Evolutionary conservation across 2,113 vertebrate species (phyloP).

Genomic region (Pseudorasbora parva): DNA sequence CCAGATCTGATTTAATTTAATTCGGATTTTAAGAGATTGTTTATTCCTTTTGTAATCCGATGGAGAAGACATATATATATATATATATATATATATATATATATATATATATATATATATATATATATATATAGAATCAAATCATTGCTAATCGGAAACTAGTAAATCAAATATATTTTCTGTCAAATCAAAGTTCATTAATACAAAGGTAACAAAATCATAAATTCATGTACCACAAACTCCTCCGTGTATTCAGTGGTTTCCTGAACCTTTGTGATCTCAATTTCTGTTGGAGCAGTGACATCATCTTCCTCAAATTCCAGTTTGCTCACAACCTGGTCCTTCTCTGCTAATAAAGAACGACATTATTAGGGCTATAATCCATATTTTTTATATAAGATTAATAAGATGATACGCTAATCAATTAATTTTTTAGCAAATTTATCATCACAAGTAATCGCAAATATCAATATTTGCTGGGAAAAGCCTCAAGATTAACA

Average conservation of each 20-base stretch:
- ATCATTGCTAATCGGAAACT: not conserved
- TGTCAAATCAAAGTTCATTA: not conserved
- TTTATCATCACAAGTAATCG: not conserved
- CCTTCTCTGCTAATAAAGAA: conserved; percentile 50
- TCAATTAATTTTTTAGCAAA: not conserved
- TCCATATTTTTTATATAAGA: not conserved
- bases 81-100: too few relatives aligned
- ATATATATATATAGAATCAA: too few relatives aligned
- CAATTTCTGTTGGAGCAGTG: conserved; percentile 41
- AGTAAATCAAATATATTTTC: not conserved
- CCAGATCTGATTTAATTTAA: too few relatives aligned
- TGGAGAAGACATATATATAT: too few relatives aligned
- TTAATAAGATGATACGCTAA: not conserved
- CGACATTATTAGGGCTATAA: not conserved
- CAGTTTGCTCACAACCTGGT: conserved; percentile 31
- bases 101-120: too few relatives aligned
- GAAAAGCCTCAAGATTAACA: too few relatives aligned
- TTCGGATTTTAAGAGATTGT: too few relatives aligned
- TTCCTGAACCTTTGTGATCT: conserved; percentile 22
- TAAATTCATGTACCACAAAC: conserved; percentile 55
- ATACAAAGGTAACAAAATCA: not conserved
- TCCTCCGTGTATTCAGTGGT: conserved; percentile 54
- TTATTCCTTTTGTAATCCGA: too few relatives aligned
- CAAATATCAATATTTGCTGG: not conserved
- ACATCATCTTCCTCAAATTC: conserved; percentile 44